Evolutionary conservation across 2,113 vertebrate species (phyloP).

Genomic region (Neogale vison): DNA sequence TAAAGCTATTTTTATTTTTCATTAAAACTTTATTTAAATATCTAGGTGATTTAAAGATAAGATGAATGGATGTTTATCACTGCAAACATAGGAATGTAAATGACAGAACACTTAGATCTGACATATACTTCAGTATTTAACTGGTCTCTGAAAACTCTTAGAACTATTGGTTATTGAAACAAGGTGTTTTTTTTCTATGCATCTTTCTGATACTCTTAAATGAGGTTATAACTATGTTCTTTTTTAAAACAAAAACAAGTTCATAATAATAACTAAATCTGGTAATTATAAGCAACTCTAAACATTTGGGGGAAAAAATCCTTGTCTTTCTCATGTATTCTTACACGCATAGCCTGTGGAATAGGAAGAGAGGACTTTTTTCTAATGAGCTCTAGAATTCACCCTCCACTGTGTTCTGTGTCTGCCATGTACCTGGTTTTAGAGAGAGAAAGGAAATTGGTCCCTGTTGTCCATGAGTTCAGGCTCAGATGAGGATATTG

Average conservation of each 20-base stretch:
- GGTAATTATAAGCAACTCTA: background rate
- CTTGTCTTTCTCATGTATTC: background rate
- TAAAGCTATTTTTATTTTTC: background rate
- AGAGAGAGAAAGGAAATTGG: background rate
- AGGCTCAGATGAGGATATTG: background rate
- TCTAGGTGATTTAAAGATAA: background rate
- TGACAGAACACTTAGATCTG: background rate
- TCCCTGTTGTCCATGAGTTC: background rate
- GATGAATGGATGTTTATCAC: background rate
- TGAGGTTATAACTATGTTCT: background rate
- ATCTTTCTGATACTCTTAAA: background rate
- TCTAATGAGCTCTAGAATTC: background rate
- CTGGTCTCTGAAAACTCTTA: background rate
- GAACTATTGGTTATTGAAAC: background rate
- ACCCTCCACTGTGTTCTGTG: background rate
- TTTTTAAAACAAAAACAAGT: background rate
- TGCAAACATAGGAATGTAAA: background rate
- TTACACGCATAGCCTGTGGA: background rate
- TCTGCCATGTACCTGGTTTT: background rate
- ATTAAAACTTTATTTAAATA: slow-evolving; percentile 44
- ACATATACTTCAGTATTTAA: background rate
- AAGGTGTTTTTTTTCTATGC: background rate
- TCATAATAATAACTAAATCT: background rate
- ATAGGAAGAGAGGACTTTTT: slow-evolving; percentile 3
- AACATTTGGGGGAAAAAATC: background rate